Evolutionary conservation across 2,888 invertebrate species (phyloP).

Genomic region (Drosophila greeni): DNA sequence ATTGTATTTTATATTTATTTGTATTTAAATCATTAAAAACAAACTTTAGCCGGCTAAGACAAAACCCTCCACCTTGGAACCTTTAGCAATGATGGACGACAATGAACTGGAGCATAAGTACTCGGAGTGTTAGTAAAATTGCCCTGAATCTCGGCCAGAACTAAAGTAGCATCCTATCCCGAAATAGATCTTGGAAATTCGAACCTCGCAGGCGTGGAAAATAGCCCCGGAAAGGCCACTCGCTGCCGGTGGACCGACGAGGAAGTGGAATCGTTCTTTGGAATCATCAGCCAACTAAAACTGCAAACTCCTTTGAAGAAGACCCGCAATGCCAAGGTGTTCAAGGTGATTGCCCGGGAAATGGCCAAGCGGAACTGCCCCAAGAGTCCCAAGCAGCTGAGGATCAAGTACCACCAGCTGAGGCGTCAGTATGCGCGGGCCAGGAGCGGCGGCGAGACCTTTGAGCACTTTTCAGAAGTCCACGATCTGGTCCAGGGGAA

Average conservation of each 20-base stretch:
- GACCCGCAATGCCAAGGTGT: conserved; percentile 52
- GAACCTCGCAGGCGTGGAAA: neutral
- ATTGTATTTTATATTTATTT: neutral
- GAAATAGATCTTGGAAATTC: conserved; percentile 3
- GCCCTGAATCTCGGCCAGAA: neutral
- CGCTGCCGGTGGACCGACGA: conserved; percentile 51
- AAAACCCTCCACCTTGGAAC: neutral
- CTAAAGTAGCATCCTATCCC: neutral
- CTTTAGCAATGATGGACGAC: neutral
- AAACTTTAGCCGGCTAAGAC: neutral
- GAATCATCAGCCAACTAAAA: conserved; percentile 42
- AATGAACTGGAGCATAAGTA: conserved; percentile 4
- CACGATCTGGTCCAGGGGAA: conserved; percentile 40
- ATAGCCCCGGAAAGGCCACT: neutral
- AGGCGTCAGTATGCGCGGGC: conserved; percentile 46
- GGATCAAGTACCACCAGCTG: conserved; percentile 51
- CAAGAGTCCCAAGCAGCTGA: conserved; percentile 54
- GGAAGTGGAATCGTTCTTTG: conserved; percentile 50
- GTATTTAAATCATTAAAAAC: neutral
- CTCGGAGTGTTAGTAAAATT: conserved; percentile 32
- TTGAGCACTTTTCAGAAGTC: conserved; percentile 47
- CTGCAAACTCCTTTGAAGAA: conserved; percentile 42
- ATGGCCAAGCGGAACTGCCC: conserved; percentile 37
- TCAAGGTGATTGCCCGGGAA: conserved; percentile 48
- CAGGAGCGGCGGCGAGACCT: conserved; percentile 24